A percentile compares a stretch with the other conserved stretches of the same genome.
phyloP scores from a whole-genome alignment of 2,113 vertebrate genomes.

The Tamias sibiricus region DNA sequence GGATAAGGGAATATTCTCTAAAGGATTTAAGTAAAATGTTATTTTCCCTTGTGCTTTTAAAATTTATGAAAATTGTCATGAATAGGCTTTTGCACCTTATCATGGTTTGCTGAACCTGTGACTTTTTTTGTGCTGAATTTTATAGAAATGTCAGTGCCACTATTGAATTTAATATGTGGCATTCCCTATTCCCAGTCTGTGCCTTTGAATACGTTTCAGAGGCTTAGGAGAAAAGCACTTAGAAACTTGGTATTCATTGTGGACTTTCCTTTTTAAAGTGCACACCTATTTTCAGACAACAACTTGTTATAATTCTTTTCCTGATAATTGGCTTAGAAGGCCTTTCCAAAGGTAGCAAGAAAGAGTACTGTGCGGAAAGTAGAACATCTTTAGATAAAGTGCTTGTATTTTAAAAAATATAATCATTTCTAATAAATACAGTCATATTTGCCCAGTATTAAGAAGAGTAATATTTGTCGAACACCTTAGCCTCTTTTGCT shows the following conservation, averaged over 20 bases:
- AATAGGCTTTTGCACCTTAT: not conserved
- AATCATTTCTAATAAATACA: conserved; percentile 11
- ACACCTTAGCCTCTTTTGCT: conserved; percentile 20
- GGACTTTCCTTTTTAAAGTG: not conserved
- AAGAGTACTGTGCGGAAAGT: not conserved
- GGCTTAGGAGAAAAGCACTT: not conserved
- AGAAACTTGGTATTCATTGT: not conserved
- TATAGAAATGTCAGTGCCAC: not conserved
- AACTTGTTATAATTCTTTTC: not conserved
- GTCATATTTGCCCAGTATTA: conserved; percentile 15
- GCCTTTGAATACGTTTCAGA: conserved; percentile 3
- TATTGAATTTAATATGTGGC: not conserved
- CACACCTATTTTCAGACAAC: not conserved
- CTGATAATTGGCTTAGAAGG: not conserved
- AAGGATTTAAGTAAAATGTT: not conserved
- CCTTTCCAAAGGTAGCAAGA: conserved; percentile 24
- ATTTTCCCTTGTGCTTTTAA: conserved; percentile 24
- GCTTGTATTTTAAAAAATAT: not conserved
- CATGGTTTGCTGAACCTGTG: not conserved
- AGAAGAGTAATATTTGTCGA: not conserved
- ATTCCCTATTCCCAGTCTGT: not conserved
- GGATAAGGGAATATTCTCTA: not conserved
- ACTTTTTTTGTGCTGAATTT: conserved; percentile 13
- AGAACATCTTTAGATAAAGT: not conserved
- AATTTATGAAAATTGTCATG: conserved; percentile 25